Evolutionary conservation across 1,140 invertebrate genomes (phyloP), one percentile per base, ranked within the genome.

Genomic region (Glossosoma conforme): DNA sequence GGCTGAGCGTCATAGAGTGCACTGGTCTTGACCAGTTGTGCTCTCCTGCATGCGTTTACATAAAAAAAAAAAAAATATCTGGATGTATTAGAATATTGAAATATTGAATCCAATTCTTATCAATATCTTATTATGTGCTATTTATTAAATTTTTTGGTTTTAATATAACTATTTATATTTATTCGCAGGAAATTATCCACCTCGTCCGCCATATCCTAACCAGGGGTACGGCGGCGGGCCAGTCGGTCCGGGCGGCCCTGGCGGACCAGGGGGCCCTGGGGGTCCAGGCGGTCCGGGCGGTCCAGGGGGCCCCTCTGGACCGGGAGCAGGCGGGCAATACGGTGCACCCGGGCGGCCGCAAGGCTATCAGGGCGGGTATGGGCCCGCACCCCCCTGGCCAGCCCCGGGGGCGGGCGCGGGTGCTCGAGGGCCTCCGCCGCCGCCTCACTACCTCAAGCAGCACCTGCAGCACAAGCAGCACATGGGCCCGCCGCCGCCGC

Each of bases 401-500:
- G 46, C 43, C 62, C 65, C 61, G 41, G 36, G 37, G 45, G 22
- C 43, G 33, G 44, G 48, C 44, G 10, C 38, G 35, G 44, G 44
- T 28, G 45, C 53, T 4, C 38, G 67, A 60, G 49, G 61, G 58
- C 69, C 76, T 13, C 66, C 75, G 40, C 76, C 73, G 5, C 69
- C 68, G 13, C 44, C 68, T 1, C 74, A 79, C 66, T 84, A 85
- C 74, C 69, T 85, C 46, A 83, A 84, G 63, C 82, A 84, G 58
- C 83, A 85, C 70, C 69, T 79, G 60, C 77, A 82, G 68, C 78
- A 83, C 64, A 81, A 83, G 66, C 67, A 52, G 25, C 52, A 54
- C 63, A 65, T 74, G 64, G 72, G 75, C 76, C 77, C 25, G 75
- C 81, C 32, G 78, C 80, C 17, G 77, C 80, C 20, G 77, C 77